Percentiles rank a stretch among this genome's conserved stretches.
Conservation (phyloP, 2,888 invertebrate genomes). For the Leptinotarsa haldemani region DNA sequence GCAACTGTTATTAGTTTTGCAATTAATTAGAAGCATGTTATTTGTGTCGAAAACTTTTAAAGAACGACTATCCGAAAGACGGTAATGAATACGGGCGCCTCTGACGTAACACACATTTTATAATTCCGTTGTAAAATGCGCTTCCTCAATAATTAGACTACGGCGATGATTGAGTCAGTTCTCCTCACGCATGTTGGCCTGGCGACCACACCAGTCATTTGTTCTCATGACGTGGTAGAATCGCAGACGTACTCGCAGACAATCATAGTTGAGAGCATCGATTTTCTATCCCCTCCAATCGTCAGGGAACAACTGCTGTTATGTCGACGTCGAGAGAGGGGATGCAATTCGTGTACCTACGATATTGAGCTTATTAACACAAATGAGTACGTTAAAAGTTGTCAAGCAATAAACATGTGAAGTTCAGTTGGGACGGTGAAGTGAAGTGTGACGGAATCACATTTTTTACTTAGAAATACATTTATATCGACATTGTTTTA, state of each 20-base stretch:
- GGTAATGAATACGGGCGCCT: slow-evolving; percentile 8
- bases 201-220: slow-evolving; percentile 43
- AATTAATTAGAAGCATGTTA: neutral
- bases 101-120: slow-evolving; percentile 54
- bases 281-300: slow-evolving; percentile 66
- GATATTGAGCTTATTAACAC: neutral
- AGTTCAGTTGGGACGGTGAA: neutral
- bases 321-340: slow-evolving; percentile 36
- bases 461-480: neutral
- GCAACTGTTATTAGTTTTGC: neutral
- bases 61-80: neutral
- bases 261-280: slow-evolving; percentile 61
- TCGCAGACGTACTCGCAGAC: slow-evolving; percentile 61
- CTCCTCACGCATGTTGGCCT: slow-evolving; percentile 39
- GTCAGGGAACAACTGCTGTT: slow-evolving; percentile 30
- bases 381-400: neutral
- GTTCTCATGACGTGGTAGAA: slow-evolving; percentile 59
- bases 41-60: neutral
- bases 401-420: neutral
- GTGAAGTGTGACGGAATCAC: neutral
- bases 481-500: neutral
- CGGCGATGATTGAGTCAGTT: slow-evolving; percentile 58
- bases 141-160: slow-evolving; percentile 64
- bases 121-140: slow-evolving; percentile 56
- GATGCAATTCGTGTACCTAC: neutral